Evolutionary conservation across 2,888 invertebrate species (phyloP), one percentile per base, ranked within the genome.

Genomic region (Pyrocoelia pectoralis): DNA sequence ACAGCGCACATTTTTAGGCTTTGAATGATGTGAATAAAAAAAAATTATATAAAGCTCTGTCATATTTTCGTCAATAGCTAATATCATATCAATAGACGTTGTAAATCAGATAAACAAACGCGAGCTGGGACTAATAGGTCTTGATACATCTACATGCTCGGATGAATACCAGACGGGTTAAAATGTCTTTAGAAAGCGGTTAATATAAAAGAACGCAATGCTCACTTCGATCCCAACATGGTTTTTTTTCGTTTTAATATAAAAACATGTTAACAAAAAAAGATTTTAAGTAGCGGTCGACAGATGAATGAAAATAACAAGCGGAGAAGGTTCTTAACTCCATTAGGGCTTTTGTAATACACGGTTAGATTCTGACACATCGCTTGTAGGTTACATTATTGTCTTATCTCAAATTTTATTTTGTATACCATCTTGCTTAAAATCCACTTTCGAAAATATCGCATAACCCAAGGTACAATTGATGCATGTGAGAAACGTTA

Each of bases 111-210:
- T 65, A 65, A 65, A 65, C 60, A 61, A 52, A 17, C 56, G 33
- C 28, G 48, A 60, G 52, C 40, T 52, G 51, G 51, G 41, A 41
- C 67, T 69, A 69, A 67, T 67, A 69, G 65, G 65, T 59, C 67
- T 61, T 61, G 67, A 69, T 65, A 65, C 65, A 61, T 69, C 61
- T 69, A 67, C 65, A 67, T 63, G 67, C 68, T 70, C 72, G 73
- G 73, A 73, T 75, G 76, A 73, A 71, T 73, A 73, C 66, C 64
- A 65, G 67, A 64, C 65, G 63, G 67, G 73, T 76, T 78, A 77
- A 79, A 79, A 79, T 77, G 77, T 76, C 78, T 78, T 76, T 79
- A 78, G 78, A 79, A 79, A 79, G 75, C 78, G 78, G 78, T 71
- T 24, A 72, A 71, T 73, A 75, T 73, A 73, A 76, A 76, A 73